phyloP scores from a whole-genome alignment of 2,888 invertebrate genomes.

The Apamea anceps region DNA sequence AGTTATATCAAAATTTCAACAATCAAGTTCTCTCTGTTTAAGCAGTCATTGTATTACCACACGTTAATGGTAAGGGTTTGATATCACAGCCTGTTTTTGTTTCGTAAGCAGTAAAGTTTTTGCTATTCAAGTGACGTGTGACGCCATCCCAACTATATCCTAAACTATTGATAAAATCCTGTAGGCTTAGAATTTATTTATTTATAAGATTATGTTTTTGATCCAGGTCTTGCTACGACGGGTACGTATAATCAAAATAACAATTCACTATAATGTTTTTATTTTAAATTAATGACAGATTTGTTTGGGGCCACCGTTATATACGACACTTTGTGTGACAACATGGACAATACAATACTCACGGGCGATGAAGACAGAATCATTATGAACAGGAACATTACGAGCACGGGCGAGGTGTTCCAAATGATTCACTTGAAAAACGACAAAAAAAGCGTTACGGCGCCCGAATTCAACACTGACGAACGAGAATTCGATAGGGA shows the following conservation, averaged over 20 bases:
- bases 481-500: constrained; percentile 39
- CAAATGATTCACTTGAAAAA: constrained; percentile 27
- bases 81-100: not conserved
- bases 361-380: constrained; percentile 29
- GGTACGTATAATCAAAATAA: constrained; percentile 70
- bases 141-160: not conserved
- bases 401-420: constrained; percentile 12
- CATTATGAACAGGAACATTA: constrained; percentile 26
- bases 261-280: not conserved
- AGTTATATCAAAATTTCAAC: not conserved
- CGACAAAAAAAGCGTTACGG: not conserved
- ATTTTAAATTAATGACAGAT: constrained; percentile 55
- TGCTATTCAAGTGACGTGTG: not conserved
- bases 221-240: constrained; percentile 82
- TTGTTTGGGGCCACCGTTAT: constrained; percentile 37
- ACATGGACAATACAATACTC: constrained; percentile 7
- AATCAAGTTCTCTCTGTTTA: not conserved
- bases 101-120: not conserved
- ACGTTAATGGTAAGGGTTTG: not conserved
- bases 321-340: constrained; percentile 51
- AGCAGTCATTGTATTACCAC: not conserved
- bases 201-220: constrained; percentile 52
- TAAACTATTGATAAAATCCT: not conserved
- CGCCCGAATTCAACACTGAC: constrained; percentile 16
- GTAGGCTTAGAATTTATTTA: not conserved